phyloP scores from a whole-genome alignment of 2,113 vertebrate species.

The Apodemus sylvaticus region DNA sequence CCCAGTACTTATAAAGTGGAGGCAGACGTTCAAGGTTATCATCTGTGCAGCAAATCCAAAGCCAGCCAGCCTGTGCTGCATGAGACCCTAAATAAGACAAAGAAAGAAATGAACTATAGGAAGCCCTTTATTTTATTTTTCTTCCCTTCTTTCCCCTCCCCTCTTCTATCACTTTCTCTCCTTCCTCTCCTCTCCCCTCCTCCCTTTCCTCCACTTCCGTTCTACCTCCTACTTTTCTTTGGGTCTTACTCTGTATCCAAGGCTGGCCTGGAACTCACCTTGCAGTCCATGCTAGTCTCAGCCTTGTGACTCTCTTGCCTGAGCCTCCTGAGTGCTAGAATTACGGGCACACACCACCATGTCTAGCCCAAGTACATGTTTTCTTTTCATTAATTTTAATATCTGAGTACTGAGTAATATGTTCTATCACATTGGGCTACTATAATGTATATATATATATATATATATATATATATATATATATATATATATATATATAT shows the following conservation, averaged over 20 bases:
- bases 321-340: neutral
- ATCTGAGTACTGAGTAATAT: neutral
- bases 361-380: neutral
- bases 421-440: conserved; percentile 1
- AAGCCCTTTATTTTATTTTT: neutral
- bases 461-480: too few species aligned
- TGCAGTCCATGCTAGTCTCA: neutral
- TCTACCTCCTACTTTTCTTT: neutral
- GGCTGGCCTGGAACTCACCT: neutral
- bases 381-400: conserved; percentile 14
- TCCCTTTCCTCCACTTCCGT: neutral
- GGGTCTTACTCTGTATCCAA: neutral
- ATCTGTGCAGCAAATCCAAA: neutral
- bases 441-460: neutral
- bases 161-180: neutral
- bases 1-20: neutral
- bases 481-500: neutral
- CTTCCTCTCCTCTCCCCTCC: neutral
- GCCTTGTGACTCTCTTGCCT: neutral
- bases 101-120: neutral
- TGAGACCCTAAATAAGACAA: neutral
- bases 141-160: neutral
- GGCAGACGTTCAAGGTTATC: neutral
- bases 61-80: neutral
- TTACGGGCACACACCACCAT: neutral